A percentile compares a stretch with the other conserved stretches of the same genome.
Conservation (phyloP, 2,888 invertebrate species). For the Pollenia labialis region DNA sequence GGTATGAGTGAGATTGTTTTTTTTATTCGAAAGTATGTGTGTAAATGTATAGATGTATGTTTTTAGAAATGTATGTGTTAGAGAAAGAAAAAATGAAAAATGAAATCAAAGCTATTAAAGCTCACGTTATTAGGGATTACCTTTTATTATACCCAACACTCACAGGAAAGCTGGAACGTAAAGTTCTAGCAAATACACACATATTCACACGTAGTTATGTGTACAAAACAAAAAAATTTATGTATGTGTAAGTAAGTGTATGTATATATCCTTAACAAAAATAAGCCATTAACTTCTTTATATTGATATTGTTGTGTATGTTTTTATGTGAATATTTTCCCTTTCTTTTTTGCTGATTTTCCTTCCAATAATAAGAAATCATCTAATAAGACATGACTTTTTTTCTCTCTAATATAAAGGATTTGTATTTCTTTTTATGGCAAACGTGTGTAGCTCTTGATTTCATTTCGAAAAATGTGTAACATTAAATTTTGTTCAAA, state of each 20-base stretch:
- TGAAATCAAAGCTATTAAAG: slow-evolving; percentile 63
- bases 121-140: slow-evolving; percentile 58
- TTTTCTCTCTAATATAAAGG: slow-evolving; percentile 35
- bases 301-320: background rate
- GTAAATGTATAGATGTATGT: background rate
- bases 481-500: background rate
- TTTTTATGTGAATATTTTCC: background rate
- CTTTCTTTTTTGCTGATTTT: background rate
- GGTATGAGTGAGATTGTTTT: background rate
- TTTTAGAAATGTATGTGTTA: background rate
- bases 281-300: slow-evolving; percentile 12
- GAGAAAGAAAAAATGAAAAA: slow-evolving; percentile 36
- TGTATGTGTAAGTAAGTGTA: background rate
- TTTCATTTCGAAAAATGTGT: background rate
- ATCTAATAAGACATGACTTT: slow-evolving; percentile 40
- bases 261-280: slow-evolving; percentile 12
- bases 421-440: slow-evolving; percentile 27
- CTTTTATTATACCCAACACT: slow-evolving; percentile 50
- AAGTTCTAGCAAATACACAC: background rate
- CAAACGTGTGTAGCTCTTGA: slow-evolving; percentile 20
- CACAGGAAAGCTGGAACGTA: background rate
- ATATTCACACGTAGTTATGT: background rate
- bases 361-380: slow-evolving; percentile 27
- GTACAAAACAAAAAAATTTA: too few species aligned
- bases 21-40: background rate